Evolutionary conservation across 2,888 invertebrate genomes (phyloP).

Genomic region (Cantharis lateralis): DNA sequence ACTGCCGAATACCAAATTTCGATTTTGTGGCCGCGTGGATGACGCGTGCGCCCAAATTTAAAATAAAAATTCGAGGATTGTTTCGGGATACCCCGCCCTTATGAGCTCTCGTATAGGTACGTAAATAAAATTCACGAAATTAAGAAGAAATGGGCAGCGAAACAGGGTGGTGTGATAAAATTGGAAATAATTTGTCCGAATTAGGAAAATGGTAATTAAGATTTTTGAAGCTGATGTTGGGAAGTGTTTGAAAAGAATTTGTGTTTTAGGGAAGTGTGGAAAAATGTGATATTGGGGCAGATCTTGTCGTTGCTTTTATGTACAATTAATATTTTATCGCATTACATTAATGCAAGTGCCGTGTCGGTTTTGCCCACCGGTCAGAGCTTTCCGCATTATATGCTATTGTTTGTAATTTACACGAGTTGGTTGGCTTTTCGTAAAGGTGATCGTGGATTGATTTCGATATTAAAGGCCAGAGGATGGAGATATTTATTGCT

Average conservation of each 20-base stretch:
- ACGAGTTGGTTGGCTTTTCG: constrained; percentile 76
- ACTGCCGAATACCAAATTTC: not conserved
- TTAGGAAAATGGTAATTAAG: constrained; percentile 69
- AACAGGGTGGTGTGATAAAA: constrained; percentile 66
- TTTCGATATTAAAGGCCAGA: constrained; percentile 67
- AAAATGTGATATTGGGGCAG: constrained; percentile 75
- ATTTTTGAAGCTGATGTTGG: not conserved
- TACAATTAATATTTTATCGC: constrained; percentile 75
- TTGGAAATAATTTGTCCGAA: constrained; percentile 69
- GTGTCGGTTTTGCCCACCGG: constrained; percentile 78
- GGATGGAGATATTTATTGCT: constrained; percentile 80
- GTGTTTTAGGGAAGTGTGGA: constrained; percentile 69
- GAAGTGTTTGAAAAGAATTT: constrained; percentile 1
- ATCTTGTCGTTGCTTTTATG: constrained; percentile 76
- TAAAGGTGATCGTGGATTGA: constrained; percentile 64
- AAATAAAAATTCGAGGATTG: constrained; percentile 29
- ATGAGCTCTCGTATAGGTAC: not conserved
- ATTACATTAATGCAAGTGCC: constrained; percentile 69
- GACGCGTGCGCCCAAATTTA: constrained; percentile 33
- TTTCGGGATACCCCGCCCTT: constrained; percentile 35
- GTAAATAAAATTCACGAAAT: not conserved
- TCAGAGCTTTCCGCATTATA: constrained; percentile 80
- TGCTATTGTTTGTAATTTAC: constrained; percentile 75
- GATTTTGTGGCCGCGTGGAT: not conserved
- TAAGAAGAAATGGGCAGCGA: constrained; percentile 45